Conservation (phyloP, 2,888 invertebrate species). For the Dolichomitus sp. region DNA sequence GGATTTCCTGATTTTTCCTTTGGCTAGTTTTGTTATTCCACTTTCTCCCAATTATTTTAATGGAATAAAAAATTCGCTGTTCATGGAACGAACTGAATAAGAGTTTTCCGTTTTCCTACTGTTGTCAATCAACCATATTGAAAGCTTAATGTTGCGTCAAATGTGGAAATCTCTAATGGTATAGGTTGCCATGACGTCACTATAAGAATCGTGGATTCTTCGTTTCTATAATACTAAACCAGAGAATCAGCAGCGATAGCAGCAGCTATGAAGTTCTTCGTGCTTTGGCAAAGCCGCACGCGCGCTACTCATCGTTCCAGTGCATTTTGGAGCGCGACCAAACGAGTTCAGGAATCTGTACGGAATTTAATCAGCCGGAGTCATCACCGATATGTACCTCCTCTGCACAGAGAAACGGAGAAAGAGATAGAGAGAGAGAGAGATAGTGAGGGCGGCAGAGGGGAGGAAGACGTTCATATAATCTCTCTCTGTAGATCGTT, state of each 20-base stretch:
- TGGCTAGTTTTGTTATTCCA: not conserved
- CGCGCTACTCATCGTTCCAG: constrained; percentile 24
- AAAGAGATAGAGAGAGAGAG: not conserved
- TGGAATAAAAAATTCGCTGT: not conserved
- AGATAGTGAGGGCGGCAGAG: too few relatives aligned
- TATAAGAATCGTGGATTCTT: constrained; percentile 30
- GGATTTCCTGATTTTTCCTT: not conserved
- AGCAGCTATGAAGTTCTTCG: constrained; percentile 20
- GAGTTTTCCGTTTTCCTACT: not conserved
- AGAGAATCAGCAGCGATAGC: constrained; percentile 14
- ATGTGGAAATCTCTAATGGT: not conserved
- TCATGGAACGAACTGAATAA: not conserved
- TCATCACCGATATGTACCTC: constrained; percentile 42
- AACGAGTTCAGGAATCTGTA: constrained; percentile 58
- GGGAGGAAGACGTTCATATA: constrained; percentile 21
- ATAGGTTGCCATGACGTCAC: constrained; percentile 13
- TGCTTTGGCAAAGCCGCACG: constrained; percentile 42
- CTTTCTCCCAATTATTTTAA: not conserved
- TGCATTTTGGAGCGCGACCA: constrained; percentile 61
- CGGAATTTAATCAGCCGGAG: constrained; percentile 62
- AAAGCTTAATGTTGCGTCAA: not conserved
- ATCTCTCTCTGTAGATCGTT: constrained; percentile 8
- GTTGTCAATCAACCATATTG: not conserved
- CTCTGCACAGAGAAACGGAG: not conserved
- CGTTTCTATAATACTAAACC: constrained; percentile 31